Base-by-base conservation (phyloP, 2,888 invertebrate species). In the Deilephila porcellus region DNA sequence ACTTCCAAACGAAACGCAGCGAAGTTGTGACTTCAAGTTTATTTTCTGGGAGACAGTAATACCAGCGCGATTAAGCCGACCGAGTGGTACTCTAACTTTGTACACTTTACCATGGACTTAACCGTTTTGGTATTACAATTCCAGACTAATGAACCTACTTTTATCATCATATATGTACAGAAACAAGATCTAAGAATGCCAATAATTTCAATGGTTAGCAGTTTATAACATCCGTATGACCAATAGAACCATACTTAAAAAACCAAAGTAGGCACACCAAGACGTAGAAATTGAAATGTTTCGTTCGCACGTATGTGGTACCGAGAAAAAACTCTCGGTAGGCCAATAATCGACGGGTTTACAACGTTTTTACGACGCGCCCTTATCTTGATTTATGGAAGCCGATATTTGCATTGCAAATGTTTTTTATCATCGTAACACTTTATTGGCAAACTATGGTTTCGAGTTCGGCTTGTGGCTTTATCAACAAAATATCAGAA, bases 341-440 rank as follows among this genome's bases (percentile, higher is more conserved):
- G 76, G 79, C 34, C 74, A 64, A 74, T 78, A 77, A 78, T 77
- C 79, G 76, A 76, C 70, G 70, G 73, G 73, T 78, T 77, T 79
- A 76, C 78, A 79, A 72, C 76, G 74, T 76, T 78, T 81, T 80
- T 81, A 79, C 80, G 80, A 80, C 78, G 77, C 74, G 74, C 77
- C 73, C 79, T 79, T 81, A 80, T 81, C 80, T 77, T 80, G 80
- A 80, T 77, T 79, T 81, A 81, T 79, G 77, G 79, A 80, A 79
- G 80, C 77, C 74, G 73, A 76, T 77, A 79, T 81, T 81, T 79
- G 79, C 80, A 81, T 77, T 81, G 80, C 80, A 79, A 80, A 81
- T 81, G 78, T 81, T 80, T 81, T 79, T 79, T 79, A 74, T 74
- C 78, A 73, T 75, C 77, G 79, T 78, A 80, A 80, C 78, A 78